Base-by-base conservation (phyloP, 35 echinoderm and acorn worm genomes). In the Chiridota heheva region DNA sequence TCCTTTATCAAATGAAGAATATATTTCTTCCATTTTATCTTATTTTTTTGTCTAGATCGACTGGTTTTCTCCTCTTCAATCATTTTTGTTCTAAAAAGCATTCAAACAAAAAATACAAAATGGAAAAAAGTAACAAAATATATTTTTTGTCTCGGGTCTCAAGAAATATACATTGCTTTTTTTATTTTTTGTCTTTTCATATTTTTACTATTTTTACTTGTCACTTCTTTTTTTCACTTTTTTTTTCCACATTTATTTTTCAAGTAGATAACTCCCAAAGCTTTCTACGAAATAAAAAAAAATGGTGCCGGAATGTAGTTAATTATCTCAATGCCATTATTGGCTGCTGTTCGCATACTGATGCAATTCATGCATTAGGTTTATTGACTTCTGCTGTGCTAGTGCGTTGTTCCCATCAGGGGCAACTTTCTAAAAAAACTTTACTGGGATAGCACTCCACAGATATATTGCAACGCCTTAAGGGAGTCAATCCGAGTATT, bases 71-170 rank as follows among this genome's bases (percentile, higher is more conserved):
- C n/a, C n/a, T n/a, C n/a, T 78, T 38, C 74, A 59, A 61, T 39
- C 36, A 34, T 40, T 73, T 40, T 65, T 65, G 4, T 65, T 36
- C 8, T 78, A 60, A 57, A 78, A 78, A n/a, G n/a, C n/a, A n/a
- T n/a, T n/a, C 74, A 60, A 78, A 57, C 39, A 78, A 78, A 36
- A 65, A 73, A 49, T 60, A 59, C 36, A 78, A 78, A 78, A 60
- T 59, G 55, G n/a, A 78, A 78, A 78, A 78, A 78, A 78, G 74
- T 78, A 78, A 78, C 74, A 78, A 78, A 78, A 78, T 78, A 78
- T 78, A 78, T 77, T 59, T 77, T 78, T 42, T 59, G 37, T 58
- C 32, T 28, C 51, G 74, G 74, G 36, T 78, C 57, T 78, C 74
- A 78, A n/a, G 36, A 78, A 78, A 78, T 78, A 78, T 78, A 78